A percentile compares a stretch with the other conserved stretches of the same genome.
These are phyloP conservation scores for Nansenia antarctica DNA, from an alignment of 2,113 vertebrate genomes.

Conservation along the genomic window DNA sequence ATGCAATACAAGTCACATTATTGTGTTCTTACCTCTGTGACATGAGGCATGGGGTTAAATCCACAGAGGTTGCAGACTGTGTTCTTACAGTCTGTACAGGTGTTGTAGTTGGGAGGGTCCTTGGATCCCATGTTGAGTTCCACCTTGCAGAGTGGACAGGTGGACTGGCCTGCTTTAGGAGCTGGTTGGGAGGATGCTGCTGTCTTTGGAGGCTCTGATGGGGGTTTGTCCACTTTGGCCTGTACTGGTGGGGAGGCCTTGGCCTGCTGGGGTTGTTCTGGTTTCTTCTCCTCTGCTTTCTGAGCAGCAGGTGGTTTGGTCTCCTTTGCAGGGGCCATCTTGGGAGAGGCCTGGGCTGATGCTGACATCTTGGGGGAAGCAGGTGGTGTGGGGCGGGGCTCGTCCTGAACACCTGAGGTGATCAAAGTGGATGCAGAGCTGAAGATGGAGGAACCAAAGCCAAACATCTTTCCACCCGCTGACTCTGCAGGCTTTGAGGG, in stretches of 20 bases:
- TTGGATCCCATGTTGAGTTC: constrained; percentile 80
- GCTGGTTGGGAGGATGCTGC: constrained; percentile 16
- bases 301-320: constrained; percentile 40
- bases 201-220: constrained; percentile 53
- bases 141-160: constrained; percentile 89
- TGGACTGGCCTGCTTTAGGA: constrained; percentile 37
- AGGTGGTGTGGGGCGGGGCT: constrained; percentile 59
- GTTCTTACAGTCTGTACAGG: constrained; percentile 88
- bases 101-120: constrained; percentile 84
- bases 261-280: constrained; percentile 45
- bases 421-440: constrained; percentile 72
- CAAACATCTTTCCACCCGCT: constrained; percentile 83
- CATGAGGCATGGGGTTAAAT: constrained; percentile 33
- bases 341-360: constrained; percentile 41
- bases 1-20: too few relatives aligned
- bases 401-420: constrained; percentile 65
- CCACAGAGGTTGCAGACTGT: constrained; percentile 92
- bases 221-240: constrained; percentile 44
- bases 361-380: constrained; percentile 33
- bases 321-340: constrained; percentile 39
- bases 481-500: constrained; percentile 79
- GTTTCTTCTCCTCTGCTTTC: constrained; percentile 50
- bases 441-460: constrained; percentile 73
- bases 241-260: constrained; percentile 46
- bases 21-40: constrained; percentile 46